Evolutionary conservation across 2,888 invertebrate genomes (phyloP), one percentile per base, ranked within the genome.

Genomic region (Gryllus longicercus): DNA sequence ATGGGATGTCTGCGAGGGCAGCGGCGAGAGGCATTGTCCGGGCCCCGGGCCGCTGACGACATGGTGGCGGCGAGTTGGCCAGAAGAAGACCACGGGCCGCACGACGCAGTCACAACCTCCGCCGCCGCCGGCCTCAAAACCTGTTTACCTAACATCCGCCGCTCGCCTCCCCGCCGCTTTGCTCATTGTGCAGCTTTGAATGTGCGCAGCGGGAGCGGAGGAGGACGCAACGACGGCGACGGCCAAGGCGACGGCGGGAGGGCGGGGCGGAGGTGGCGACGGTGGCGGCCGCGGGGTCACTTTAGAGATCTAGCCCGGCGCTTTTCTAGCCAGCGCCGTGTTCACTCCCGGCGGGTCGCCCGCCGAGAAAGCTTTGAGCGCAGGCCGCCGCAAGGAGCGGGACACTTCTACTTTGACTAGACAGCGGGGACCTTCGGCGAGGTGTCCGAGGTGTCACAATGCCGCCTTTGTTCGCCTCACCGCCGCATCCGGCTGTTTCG

Each of bases 1-100:
- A 63, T 63, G 63, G 63, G 63, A n/a, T n/a, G n/a, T 63, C 63
- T 63, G n/a, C 63, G n/a, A 63, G 63, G 63, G 63, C n/a, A 63
- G 63, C 63, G 63, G n/a, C 38, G 38, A 63, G 16, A 63, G n/a
- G 63, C 63, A 63, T 63, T 63, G 63, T 63, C 16, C 63, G 63
- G 14, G 4, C 63, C 14, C 8, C 14, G n/a, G 16, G 16, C 63
- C 63, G 38, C 63, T 63, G 63, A 63, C 63, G 16, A n/a, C 63
- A n/a, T n/a, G 63, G 63, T 63, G 63, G 63, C 63, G n/a, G 16
- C 63, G 63, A 18, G 63, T 14, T n/a, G n/a, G 16, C 63, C 63
- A 63, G 63, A 63, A 63, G 63, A 63, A 63, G 63, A n/a, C 63
- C 14, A 63, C 16, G 63, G 16, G 63, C 63, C 63, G 63, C 63